These are phyloP conservation scores for Hypena proboscidalis DNA, from an alignment of 2,888 invertebrate species.

Conservation along the genomic window DNA sequence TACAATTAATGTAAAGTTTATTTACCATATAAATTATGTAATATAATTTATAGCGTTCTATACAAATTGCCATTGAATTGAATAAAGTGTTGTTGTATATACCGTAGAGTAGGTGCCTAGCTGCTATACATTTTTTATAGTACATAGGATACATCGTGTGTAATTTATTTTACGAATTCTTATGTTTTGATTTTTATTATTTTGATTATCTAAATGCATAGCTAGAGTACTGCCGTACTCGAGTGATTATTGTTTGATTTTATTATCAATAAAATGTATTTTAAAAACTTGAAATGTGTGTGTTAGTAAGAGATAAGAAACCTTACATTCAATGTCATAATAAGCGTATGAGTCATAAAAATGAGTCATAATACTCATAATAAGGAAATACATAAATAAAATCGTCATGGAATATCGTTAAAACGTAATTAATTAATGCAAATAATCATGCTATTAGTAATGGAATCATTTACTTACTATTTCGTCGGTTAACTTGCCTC, in stretches of 20 bases:
- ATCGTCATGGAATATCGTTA: too few relatives aligned
- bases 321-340: neutral
- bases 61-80: slow-evolving; percentile 69
- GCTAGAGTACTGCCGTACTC: slow-evolving; percentile 61
- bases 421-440: too few relatives aligned
- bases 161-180: slow-evolving; percentile 63
- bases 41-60: slow-evolving; percentile 53
- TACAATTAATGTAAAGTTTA: slow-evolving; percentile 50
- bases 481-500: too few relatives aligned
- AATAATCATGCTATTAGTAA: too few relatives aligned
- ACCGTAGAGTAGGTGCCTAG: slow-evolving; percentile 51
- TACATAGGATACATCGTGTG: slow-evolving; percentile 52
- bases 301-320: slow-evolving; percentile 8
- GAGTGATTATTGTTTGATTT: slow-evolving; percentile 77
- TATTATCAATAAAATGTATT: slow-evolving; percentile 67
- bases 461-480: too few relatives aligned
- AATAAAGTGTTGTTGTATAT: slow-evolving; percentile 57
- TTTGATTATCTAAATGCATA: slow-evolving; percentile 76
- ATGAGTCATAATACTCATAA: too few relatives aligned
- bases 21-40: slow-evolving; percentile 49
- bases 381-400: too few relatives aligned
- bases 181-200: slow-evolving; percentile 67
- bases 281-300: slow-evolving; percentile 32
- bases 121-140: slow-evolving; percentile 50
- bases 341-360: too few relatives aligned